phyloP scores from a whole-genome alignment of 2,113 vertebrate genomes.

The Pelmatolapia mariae region DNA sequence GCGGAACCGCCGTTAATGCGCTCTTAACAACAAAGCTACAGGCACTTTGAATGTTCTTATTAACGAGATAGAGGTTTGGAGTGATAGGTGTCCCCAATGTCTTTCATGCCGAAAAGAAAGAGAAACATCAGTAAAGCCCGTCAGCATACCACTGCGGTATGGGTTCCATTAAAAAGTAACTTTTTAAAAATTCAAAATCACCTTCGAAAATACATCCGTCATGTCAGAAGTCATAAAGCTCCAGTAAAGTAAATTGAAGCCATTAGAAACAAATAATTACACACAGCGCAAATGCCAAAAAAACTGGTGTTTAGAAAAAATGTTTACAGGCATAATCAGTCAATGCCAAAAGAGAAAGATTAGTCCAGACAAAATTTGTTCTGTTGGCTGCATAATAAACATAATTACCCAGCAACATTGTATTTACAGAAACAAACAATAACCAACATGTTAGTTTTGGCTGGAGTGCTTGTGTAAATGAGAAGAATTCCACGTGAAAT shows the following conservation, averaged over 20 bases:
- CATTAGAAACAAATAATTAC: background rate
- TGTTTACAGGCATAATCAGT: background rate
- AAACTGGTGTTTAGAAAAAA: background rate
- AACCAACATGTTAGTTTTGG: slow-evolving; percentile 29
- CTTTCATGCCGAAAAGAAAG: slow-evolving; percentile 2
- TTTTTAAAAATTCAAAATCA: background rate
- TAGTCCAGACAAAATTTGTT: background rate
- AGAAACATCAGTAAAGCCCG: background rate
- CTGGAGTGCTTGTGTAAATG: background rate
- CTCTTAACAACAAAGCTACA: slow-evolving; percentile 20
- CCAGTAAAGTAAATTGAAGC: background rate
- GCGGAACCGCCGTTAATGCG: slow-evolving; percentile 23
- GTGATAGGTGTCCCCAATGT: slow-evolving; percentile 12
- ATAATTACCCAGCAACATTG: slow-evolving; percentile 26
- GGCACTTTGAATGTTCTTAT: slow-evolving; percentile 30
- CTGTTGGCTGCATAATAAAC: background rate
- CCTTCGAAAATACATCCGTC: background rate
- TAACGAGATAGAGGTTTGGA: slow-evolving; percentile 6
- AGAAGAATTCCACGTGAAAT: slow-evolving; percentile 1
- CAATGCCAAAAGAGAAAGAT: background rate
- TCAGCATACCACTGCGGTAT: background rate
- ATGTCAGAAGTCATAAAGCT: background rate
- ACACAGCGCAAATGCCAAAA: background rate
- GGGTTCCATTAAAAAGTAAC: background rate
- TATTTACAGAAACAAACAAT: background rate